These are phyloP conservation scores for Helicolenus hilgendorfi DNA, from an alignment of 2,797 vertebrate genomes.

Conservation along the genomic window DNA sequence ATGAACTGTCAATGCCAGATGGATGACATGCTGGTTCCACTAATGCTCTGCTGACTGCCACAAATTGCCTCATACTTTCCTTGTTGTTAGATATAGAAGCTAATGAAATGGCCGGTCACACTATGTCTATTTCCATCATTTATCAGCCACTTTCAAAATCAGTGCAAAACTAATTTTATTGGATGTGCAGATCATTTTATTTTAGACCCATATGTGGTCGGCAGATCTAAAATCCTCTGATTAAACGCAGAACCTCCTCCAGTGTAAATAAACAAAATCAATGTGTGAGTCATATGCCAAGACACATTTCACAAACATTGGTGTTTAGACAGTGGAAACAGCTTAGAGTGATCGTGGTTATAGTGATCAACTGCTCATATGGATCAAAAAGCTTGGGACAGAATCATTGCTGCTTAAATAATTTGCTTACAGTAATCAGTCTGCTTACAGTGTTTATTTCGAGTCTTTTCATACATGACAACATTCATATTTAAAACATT, in stretches of 20 bases:
- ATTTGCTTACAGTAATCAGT: no score
- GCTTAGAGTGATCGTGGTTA: no score
- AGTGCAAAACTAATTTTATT: neutral
- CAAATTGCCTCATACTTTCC: slow-evolving; percentile 33
- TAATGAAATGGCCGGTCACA: slow-evolving; percentile 35
- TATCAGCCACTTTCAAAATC: slow-evolving; percentile 3
- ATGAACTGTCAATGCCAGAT: slow-evolving; percentile 57
- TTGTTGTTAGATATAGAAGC: slow-evolving; percentile 29
- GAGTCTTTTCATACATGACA: no score
- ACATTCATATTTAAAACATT: no score
- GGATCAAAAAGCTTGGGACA: no score
- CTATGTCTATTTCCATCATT: slow-evolving; percentile 28
- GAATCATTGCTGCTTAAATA: no score
- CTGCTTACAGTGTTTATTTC: no score
- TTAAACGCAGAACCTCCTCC: neutral
- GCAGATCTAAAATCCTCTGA: neutral
- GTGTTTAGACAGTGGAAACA: neutral
- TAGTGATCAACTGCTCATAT: no score
- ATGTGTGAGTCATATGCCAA: neutral
- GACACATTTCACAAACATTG: neutral
- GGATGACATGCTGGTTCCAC: slow-evolving; percentile 25
- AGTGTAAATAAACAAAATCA: slow-evolving; percentile 6
- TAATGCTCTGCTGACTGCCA: slow-evolving; percentile 39
- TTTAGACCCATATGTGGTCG: neutral
- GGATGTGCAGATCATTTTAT: neutral